Conservation (phyloP, 2,888 invertebrate species). For the Drosophila histrio region DNA sequence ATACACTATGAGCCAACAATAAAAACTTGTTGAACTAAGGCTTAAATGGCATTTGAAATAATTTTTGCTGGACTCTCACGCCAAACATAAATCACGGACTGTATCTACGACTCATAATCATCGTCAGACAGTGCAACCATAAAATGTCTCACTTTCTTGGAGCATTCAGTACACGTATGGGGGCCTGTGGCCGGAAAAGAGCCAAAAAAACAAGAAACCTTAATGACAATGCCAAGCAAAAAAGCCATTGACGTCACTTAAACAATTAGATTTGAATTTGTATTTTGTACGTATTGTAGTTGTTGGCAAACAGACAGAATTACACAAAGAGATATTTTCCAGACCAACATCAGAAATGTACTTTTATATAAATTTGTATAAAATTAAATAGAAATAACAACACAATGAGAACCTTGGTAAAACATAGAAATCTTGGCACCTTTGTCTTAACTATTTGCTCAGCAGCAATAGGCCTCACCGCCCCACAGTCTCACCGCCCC, state of each 20-base stretch:
- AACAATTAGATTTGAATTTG: slow-evolving; percentile 55
- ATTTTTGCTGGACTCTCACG: slow-evolving; percentile 55
- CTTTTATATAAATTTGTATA: slow-evolving; percentile 59
- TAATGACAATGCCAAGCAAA: slow-evolving; percentile 27
- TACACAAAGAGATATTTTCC: slow-evolving; percentile 18
- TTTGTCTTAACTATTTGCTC: slow-evolving; percentile 56
- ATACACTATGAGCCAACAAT: slow-evolving; percentile 29
- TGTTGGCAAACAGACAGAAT: slow-evolving; percentile 45
- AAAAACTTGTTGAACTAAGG: slow-evolving; percentile 58
- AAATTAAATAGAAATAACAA: slow-evolving; percentile 63
- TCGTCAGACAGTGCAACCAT: slow-evolving; percentile 46
- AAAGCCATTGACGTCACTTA: slow-evolving; percentile 73
- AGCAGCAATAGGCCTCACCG: slow-evolving; percentile 18
- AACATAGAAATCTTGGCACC: slow-evolving; percentile 75
- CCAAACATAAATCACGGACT: slow-evolving; percentile 60
- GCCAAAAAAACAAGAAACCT: slow-evolving; percentile 25
- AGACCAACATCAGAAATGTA: slow-evolving; percentile 43
- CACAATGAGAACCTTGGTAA: slow-evolving; percentile 58
- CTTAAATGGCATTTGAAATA: slow-evolving; percentile 43
- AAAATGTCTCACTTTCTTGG: slow-evolving; percentile 45
- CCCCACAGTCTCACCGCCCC: slow-evolving; percentile 3
- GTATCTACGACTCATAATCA: slow-evolving; percentile 40
- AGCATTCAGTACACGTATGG: slow-evolving; percentile 30
- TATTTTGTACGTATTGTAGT: slow-evolving; percentile 12
- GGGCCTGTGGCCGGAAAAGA: slow-evolving; percentile 39